phyloP scores from a whole-genome alignment of 2,113 vertebrate species.

The Lathamus discolor region DNA sequence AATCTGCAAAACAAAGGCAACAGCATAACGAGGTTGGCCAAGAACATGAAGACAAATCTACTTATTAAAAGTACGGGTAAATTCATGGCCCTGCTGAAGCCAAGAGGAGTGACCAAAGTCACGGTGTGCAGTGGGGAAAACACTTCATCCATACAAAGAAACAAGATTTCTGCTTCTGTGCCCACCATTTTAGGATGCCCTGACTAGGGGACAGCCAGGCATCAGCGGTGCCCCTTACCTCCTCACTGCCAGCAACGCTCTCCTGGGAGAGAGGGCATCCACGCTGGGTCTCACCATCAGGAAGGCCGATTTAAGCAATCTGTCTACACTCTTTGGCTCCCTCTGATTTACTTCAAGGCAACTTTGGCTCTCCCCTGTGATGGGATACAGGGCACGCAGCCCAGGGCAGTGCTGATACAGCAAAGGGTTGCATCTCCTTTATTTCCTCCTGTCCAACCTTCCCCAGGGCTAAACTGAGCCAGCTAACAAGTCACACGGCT shows the following conservation, averaged over 20 bases:
- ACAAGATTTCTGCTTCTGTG: not conserved
- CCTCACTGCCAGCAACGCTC: not conserved
- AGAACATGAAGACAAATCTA: not conserved
- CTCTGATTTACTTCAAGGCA: not conserved
- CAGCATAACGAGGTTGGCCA: not conserved
- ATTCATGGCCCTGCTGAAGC: not conserved
- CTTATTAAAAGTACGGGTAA: not conserved
- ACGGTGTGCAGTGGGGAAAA: not conserved
- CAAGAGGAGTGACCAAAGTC: not conserved
- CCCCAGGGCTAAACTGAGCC: not conserved
- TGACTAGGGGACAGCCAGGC: fast-evolving
- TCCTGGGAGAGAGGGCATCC: not conserved
- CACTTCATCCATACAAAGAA: not conserved
- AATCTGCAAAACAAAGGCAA: not conserved
- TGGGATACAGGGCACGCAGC: fast-evolving
- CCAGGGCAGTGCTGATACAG: not conserved
- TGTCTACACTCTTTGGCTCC: fast-evolving
- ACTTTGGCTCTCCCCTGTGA: not conserved
- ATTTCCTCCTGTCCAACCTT: not conserved
- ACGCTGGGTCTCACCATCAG: not conserved
- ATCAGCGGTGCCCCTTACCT: not conserved
- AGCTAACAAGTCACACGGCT: not conserved
- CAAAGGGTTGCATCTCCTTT: not conserved
- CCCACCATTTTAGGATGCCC: not conserved
- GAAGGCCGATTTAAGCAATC: not conserved